These are phyloP conservation scores for Samia ricini DNA, from an alignment of 1,140 invertebrate species.

Conservation along the genomic window DNA sequence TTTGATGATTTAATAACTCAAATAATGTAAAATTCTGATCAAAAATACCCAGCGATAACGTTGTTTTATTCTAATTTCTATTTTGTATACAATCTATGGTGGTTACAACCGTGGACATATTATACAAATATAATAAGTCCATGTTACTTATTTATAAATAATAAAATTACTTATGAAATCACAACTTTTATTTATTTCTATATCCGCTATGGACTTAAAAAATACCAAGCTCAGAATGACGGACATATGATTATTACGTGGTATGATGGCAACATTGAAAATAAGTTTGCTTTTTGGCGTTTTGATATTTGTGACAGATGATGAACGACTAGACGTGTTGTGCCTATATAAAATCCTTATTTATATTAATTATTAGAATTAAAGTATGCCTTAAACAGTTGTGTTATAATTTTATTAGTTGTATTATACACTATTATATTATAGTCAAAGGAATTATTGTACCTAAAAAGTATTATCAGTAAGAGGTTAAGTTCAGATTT, in stretches of 20 bases:
- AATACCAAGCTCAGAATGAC: too few species aligned
- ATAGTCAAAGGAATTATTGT: not conserved
- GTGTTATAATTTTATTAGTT: not conserved
- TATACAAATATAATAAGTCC: too few species aligned
- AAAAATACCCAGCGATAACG: too few species aligned
- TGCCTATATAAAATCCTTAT: not conserved
- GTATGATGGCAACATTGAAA: not conserved
- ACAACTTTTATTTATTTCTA: too few species aligned
- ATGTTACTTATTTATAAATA: too few species aligned
- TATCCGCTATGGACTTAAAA: too few species aligned
- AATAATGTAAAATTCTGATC: too few species aligned
- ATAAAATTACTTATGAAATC: too few species aligned
- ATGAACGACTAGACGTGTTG: conserved; percentile 6
- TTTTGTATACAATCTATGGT: too few species aligned
- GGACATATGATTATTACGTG: not conserved
- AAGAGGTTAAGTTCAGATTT: conserved; percentile 57
- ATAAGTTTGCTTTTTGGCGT: not conserved
- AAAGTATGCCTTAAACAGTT: conserved; percentile 2
- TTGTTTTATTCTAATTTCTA: too few species aligned
- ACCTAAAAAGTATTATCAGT: not conserved
- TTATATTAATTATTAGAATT: not conserved
- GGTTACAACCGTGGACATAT: too few species aligned
- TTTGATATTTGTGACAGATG: conserved; percentile 19
- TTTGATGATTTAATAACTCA: too few species aligned
- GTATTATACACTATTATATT: not conserved